Conservation (phyloP, 2,888 invertebrate species). For the Mycogona germanica region DNA sequence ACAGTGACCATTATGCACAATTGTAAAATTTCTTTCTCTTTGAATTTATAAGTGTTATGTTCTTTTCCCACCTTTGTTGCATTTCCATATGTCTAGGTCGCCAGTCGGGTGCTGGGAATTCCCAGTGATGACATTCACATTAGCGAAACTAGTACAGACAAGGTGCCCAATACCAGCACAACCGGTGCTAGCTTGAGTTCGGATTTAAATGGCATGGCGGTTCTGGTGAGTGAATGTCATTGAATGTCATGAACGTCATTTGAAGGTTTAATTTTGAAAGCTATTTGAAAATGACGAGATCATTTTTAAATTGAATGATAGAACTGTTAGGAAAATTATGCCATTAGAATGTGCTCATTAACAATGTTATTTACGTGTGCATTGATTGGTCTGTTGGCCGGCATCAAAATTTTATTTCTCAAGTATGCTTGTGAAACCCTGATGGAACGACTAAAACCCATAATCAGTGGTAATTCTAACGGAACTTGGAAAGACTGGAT, state of each 20-base stretch:
- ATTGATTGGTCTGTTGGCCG: too few species aligned
- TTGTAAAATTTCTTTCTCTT: background rate
- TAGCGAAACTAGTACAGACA: conserved; percentile 73
- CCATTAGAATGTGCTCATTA: too few species aligned
- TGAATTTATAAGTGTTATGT: too few species aligned
- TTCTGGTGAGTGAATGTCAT: too few species aligned
- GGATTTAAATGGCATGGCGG: conserved; percentile 85
- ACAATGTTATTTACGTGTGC: too few species aligned
- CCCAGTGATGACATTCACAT: conserved; percentile 62
- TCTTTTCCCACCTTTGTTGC: background rate
- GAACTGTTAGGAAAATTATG: too few species aligned
- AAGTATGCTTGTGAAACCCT: conserved; percentile 68
- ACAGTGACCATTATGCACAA: background rate
- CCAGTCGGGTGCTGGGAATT: conserved; percentile 57
- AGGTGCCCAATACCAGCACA: conserved; percentile 80
- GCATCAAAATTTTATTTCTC: too few species aligned
- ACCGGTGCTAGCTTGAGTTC: conserved; percentile 82
- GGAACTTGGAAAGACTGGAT: conserved; percentile 79
- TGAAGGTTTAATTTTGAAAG: too few species aligned
- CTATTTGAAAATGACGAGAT: too few species aligned
- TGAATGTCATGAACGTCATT: too few species aligned
- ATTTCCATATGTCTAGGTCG: conserved; percentile 41
- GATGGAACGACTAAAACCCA: conserved; percentile 56
- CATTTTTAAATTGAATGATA: too few species aligned
- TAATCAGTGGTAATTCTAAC: conserved; percentile 58